Evolutionary conservation across 2,113 vertebrate species (phyloP), one percentile per base, ranked within the genome.

Genomic region (Dicrurus megarhynchus): DNA sequence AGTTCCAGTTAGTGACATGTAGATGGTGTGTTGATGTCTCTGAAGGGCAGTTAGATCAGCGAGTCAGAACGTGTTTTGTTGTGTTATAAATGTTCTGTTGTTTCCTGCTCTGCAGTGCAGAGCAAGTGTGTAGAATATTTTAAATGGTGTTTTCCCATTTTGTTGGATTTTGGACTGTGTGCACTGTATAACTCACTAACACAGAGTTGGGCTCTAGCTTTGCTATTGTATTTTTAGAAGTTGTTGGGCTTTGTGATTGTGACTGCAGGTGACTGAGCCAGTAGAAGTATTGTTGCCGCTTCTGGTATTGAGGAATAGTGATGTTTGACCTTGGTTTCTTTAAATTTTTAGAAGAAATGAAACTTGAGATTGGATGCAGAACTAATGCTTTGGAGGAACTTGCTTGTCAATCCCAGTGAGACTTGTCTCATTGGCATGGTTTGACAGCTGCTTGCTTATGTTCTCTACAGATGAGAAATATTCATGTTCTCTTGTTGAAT

Each of bases 161-260:
- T 71, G 55, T 83, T 93, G 79, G 69, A 14, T 57, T 93, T 91
- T 64, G 75, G 79, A 76, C 78, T 75, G 70, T 87, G 52, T 93
- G 89, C 39, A 16, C 75, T 91, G 23, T 95, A 28, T 94, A 96
- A 97, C 94, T 95, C 84, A 95, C 94, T 97, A 92, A 96, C 93
- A 89, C 28, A 42, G 87, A 91, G 64, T 78, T 83, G 91, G 52
- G 53, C 79, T 96, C 22, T 84, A 52, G 92, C 82, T 90, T 89
- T 89, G 73, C 85, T 94, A 14, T 39, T 78, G 53, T 89, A 67
- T 86, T 89, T 93, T 61, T 37, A 74, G 80, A 63, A 63, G 44
- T 33, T 55, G 50, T 74, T 57, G 78, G 86, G 20, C 73, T 91
- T 83, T 84, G 60, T 73, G n/a, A 16, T 79, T 78, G 64, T 83